Percentiles rank a stretch among this genome's conserved stretches.
Conservation (phyloP, 2,888 invertebrate species). For the Leptopterna dolabrata region DNA sequence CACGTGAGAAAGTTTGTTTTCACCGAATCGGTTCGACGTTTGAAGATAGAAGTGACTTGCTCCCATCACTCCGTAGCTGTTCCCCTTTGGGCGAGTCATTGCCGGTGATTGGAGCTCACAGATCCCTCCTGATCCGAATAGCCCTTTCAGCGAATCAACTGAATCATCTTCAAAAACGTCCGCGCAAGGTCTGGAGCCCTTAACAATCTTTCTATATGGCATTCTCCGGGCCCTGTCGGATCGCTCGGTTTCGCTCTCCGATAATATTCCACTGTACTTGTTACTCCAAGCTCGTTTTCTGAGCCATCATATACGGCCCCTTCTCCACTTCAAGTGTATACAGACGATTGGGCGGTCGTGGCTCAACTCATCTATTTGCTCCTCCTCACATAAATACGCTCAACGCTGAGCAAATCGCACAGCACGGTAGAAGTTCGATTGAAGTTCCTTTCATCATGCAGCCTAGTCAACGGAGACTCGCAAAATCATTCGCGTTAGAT, state of each 20-base stretch:
- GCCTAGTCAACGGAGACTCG: too few species aligned
- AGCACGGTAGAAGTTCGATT: too few species aligned
- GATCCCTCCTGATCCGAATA: neutral
- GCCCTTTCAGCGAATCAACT: slow-evolving; percentile 24
- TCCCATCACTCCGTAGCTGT: neutral
- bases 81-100: neutral
- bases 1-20: slow-evolving; percentile 27
- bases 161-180: slow-evolving; percentile 29
- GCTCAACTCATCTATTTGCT: too few species aligned
- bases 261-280: slow-evolving; percentile 5
- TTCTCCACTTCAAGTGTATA: too few species aligned
- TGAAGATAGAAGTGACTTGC: neutral
- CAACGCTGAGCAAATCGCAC: too few species aligned
- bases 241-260: slow-evolving; percentile 18
- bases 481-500: too few species aligned
- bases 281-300: neutral
- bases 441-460: too few species aligned
- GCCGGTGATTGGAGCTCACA: neutral
- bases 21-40: slow-evolving; percentile 14
- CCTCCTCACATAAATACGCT: too few species aligned
- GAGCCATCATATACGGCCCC: too few species aligned
- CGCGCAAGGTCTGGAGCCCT: neutral
- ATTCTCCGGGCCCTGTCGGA: neutral
- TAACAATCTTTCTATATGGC: neutral
- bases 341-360: too few species aligned